Evolutionary conservation across 2,888 invertebrate species (phyloP), one percentile per base, ranked within the genome.

Genomic region (Hylaea fasciaria): DNA sequence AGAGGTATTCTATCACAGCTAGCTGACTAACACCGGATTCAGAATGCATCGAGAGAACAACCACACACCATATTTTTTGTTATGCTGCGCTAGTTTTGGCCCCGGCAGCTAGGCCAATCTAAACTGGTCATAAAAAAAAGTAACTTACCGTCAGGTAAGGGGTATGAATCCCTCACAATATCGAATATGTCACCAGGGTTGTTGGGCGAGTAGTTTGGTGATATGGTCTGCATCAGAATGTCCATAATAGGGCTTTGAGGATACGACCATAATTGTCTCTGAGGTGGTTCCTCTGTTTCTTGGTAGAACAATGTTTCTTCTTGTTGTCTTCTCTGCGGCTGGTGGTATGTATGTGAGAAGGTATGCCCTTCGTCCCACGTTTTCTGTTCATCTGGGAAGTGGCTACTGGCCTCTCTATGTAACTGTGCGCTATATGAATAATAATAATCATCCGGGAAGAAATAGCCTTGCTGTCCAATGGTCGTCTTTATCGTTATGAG

Each of bases 91-190:
- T n/a, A n/a, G n/a, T n/a, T n/a, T n/a, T n/a, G n/a, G n/a, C n/a
- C n/a, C n/a, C n/a, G n/a, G n/a, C n/a, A n/a, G 3, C 35, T 35
- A 1, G 35, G 11, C 35, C 35, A 11, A 35, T 35, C 9, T 35
- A n/a, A 37, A n/a, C 1, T 37, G 3, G 9, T n/a, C 13, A 10
- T 28, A 3, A 49, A 40, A 49, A 37, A 7, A 40, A 11, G n/a
- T 28, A 9, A 55, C 79, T 72, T 69, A 82, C 84, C 82, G 40
- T 74, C 67, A 2, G 85, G 83, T 48, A 83, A 71, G 32, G 78
- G 73, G 50, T 82, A 83, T 45, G 66, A 69, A 32, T 85, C 85
- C 17, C 85, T 69, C 29, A 85, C 58, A 16, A 78, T 70, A 51
- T 83, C 83, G 46, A 84, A 84, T 3, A 77, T 44, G 59, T 83